Evolutionary conservation across 2,113 vertebrate genomes (phyloP).

Genomic region (Apteryx mantelli): DNA sequence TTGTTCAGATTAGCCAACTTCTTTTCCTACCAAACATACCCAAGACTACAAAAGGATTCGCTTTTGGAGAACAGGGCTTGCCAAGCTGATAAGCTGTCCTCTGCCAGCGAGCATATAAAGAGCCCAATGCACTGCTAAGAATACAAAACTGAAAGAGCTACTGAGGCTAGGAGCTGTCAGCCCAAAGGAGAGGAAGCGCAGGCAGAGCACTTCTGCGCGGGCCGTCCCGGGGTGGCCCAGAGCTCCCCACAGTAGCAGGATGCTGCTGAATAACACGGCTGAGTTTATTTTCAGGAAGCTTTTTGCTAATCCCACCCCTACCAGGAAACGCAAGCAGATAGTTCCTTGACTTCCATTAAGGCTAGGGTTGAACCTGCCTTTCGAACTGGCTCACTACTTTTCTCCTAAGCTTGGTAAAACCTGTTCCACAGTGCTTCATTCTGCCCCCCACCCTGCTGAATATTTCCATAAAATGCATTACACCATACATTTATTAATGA

Average conservation of each 20-base stretch:
- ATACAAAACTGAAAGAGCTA: neutral
- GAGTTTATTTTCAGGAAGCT: constrained; percentile 20
- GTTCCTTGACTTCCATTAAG: neutral
- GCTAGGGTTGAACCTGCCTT: neutral
- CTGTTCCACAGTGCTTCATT: neutral
- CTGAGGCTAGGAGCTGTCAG: neutral
- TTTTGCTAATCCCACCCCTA: neutral
- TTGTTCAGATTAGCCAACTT: neutral
- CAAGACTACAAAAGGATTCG: neutral
- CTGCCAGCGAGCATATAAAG: neutral
- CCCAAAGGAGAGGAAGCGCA: neutral
- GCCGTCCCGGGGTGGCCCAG: fast-evolving
- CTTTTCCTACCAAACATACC: neutral
- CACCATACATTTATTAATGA: too few relatives aligned
- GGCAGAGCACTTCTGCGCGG: neutral
- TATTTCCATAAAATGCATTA: too few relatives aligned
- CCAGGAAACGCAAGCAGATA: neutral
- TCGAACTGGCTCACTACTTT: neutral
- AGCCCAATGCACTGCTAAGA: neutral
- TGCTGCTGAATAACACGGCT: neutral
- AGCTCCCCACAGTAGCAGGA: neutral
- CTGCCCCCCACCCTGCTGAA: too few relatives aligned
- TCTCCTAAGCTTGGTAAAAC: neutral
- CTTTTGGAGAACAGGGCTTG: too few relatives aligned
- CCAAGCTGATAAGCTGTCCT: neutral